Evolutionary conservation across 1,140 invertebrate species (phyloP).

Genomic region (Zaprionus camerounensis): DNA sequence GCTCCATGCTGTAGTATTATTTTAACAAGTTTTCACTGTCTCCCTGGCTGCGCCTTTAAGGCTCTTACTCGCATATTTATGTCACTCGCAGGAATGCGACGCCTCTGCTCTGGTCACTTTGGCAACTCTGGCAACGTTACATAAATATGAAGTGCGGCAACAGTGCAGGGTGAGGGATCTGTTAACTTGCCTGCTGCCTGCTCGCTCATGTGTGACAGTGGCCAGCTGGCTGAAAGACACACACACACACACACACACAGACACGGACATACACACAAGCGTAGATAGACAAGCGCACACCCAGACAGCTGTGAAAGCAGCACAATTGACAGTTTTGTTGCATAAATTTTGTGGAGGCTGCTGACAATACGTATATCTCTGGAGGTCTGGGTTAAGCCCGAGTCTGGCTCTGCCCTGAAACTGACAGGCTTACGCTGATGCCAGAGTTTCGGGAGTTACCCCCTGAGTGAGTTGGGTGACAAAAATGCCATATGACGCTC

Average conservation of each 20-base stretch:
- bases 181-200: constrained; percentile 47
- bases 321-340: constrained; percentile 55
- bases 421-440: constrained; percentile 39
- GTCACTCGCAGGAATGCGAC: constrained; percentile 60
- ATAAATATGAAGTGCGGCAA: constrained; percentile 42
- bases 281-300: too few species aligned
- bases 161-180: constrained; percentile 4
- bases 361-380: constrained; percentile 21
- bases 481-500: constrained; percentile 42
- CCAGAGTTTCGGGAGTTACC: neutral
- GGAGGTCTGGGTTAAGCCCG: neutral
- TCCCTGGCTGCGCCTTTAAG: constrained; percentile 53
- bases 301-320: constrained; percentile 21
- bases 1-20: constrained; percentile 45
- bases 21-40: constrained; percentile 70
- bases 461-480: constrained; percentile 15
- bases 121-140: constrained; percentile 33
- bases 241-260: neutral
- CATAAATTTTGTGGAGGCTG: constrained; percentile 46
- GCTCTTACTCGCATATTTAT: constrained; percentile 79
- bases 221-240: constrained; percentile 44
- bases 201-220: constrained; percentile 54
- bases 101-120: constrained; percentile 35
- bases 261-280: neutral
- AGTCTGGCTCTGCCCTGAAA: constrained; percentile 23